Conservation (phyloP, 2,888 invertebrate species). For the Sarcophaga carnaria region DNA sequence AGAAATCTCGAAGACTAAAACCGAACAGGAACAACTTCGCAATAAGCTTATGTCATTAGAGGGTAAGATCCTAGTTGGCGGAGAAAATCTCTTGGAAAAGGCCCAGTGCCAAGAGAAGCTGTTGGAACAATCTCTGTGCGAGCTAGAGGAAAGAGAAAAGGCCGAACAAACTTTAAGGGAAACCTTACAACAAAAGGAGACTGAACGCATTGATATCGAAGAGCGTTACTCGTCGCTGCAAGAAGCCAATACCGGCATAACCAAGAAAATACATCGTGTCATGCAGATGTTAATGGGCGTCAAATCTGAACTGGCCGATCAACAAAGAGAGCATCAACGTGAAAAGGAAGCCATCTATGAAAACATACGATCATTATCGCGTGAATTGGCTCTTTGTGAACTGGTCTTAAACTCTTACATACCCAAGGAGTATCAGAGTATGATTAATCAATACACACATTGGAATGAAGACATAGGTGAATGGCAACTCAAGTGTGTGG, state of each 20-base stretch:
- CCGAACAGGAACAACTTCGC: slow-evolving; percentile 91
- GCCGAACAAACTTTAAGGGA: slow-evolving; percentile 91
- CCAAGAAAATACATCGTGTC: slow-evolving; percentile 94
- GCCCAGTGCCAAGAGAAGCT: slow-evolving; percentile 96
- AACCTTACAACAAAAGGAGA: slow-evolving; percentile 94
- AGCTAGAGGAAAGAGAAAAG: slow-evolving; percentile 89
- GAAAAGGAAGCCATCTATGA: slow-evolving; percentile 98
- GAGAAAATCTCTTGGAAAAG: slow-evolving; percentile 98
- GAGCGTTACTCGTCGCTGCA: slow-evolving; percentile 97
- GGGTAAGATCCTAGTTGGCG: slow-evolving; percentile 97
- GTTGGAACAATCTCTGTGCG: slow-evolving; percentile 92
- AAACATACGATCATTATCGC: slow-evolving; percentile 93
- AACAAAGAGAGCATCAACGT: slow-evolving; percentile 96
- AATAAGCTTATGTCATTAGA: slow-evolving; percentile 95
- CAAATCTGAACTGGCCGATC: slow-evolving; percentile 91
- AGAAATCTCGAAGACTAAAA: slow-evolving; percentile 89
- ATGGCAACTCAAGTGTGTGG: slow-evolving; percentile 98
- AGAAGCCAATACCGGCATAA: slow-evolving; percentile 96
- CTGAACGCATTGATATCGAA: slow-evolving; percentile 95
- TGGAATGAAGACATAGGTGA: slow-evolving; percentile 99
- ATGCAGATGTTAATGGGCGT: slow-evolving; percentile 93
- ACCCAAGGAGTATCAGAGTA: slow-evolving; percentile 94
- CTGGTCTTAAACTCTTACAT: slow-evolving; percentile 96
- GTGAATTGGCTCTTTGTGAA: slow-evolving; percentile 95
- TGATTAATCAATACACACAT: slow-evolving; percentile 94